Evolutionary conservation across 1,140 invertebrate genomes (phyloP).

Genomic region (Ptiloglossa arizonensis): DNA sequence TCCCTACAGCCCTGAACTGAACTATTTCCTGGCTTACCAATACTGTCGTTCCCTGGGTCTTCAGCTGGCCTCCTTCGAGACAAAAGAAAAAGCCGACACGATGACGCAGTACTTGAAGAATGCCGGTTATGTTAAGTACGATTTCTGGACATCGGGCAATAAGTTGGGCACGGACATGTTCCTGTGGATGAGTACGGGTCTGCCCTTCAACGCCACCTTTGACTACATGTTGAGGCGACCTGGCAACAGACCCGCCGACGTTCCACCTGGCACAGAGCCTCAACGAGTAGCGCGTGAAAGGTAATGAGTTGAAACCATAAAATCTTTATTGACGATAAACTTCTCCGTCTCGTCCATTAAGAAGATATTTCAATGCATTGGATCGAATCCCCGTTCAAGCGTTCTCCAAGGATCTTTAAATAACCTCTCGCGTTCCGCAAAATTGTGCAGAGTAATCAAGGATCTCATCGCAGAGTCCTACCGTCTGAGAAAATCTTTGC

Average conservation of each 20-base stretch:
- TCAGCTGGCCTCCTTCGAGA: constrained; percentile 92
- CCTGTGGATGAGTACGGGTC: constrained; percentile 93
- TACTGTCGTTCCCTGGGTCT: constrained; percentile 93
- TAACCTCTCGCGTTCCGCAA: neutral
- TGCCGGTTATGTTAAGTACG: constrained; percentile 90
- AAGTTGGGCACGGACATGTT: constrained; percentile 92
- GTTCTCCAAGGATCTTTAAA: neutral
- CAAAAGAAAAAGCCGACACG: constrained; percentile 91
- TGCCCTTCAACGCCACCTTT: constrained; percentile 93
- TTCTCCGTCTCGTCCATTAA: constrained; percentile 1
- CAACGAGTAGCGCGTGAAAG: constrained; percentile 89
- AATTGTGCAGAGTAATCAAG: no score
- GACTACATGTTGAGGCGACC: constrained; percentile 87
- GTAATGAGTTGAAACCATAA: constrained; percentile 79
- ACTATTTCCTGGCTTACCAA: constrained; percentile 93
- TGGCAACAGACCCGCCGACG: constrained; percentile 75
- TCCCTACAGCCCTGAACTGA: constrained; percentile 92
- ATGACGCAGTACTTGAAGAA: constrained; percentile 91
- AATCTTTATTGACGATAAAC: constrained; percentile 20
- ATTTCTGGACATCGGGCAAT: constrained; percentile 95
- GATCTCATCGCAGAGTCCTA: no score
- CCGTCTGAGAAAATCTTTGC: no score
- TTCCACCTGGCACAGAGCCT: constrained; percentile 85
- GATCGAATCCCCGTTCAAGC: neutral
- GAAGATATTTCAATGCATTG: neutral